phyloP scores from a whole-genome alignment of 1,140 invertebrate species.

The Zaprionus camerounensis region DNA sequence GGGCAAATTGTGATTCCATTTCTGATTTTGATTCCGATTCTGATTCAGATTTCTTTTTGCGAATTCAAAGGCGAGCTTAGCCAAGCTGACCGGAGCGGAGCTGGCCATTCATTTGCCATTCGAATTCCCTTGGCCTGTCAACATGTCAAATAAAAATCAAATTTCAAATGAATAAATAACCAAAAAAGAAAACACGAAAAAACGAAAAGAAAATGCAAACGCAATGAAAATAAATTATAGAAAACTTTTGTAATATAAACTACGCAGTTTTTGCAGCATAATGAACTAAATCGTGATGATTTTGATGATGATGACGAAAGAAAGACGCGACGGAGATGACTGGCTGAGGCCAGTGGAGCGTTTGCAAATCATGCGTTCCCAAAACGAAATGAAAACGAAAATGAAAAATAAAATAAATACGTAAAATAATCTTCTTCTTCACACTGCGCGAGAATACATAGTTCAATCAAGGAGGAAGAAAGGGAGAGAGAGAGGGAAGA shows the following conservation, averaged over 20 bases:
- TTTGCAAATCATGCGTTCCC: slow-evolving; percentile 67
- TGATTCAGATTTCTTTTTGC: slow-evolving; percentile 8
- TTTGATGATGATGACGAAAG: background rate
- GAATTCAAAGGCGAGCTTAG: background rate
- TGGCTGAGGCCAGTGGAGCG: slow-evolving; percentile 43
- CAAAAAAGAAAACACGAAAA: slow-evolving; percentile 58
- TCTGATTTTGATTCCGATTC: background rate
- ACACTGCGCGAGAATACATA: slow-evolving; percentile 40
- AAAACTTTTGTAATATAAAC: slow-evolving; percentile 81
- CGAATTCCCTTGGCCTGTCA: slow-evolving; percentile 58
- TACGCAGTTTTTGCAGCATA: slow-evolving; percentile 41
- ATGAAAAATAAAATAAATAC: slow-evolving; percentile 29
- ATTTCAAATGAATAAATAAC: slow-evolving; percentile 77
- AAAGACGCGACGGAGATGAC: slow-evolving; percentile 1
- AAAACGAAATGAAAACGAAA: slow-evolving; percentile 46
- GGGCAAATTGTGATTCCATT: background rate
- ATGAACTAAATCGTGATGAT: slow-evolving; percentile 13
- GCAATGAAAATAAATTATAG: slow-evolving; percentile 81
- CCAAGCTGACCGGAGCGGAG: background rate
- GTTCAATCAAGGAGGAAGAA: background rate
- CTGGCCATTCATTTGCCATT: slow-evolving; percentile 21
- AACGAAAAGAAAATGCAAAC: slow-evolving; percentile 68
- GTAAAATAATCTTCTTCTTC: slow-evolving; percentile 2
- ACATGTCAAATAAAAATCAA: slow-evolving; percentile 83
- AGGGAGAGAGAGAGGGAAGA: background rate